Evolutionary conservation across 2,888 invertebrate species (phyloP), one percentile per base, ranked within the genome.

Genomic region (Spatulosminthurus flaviceps): DNA sequence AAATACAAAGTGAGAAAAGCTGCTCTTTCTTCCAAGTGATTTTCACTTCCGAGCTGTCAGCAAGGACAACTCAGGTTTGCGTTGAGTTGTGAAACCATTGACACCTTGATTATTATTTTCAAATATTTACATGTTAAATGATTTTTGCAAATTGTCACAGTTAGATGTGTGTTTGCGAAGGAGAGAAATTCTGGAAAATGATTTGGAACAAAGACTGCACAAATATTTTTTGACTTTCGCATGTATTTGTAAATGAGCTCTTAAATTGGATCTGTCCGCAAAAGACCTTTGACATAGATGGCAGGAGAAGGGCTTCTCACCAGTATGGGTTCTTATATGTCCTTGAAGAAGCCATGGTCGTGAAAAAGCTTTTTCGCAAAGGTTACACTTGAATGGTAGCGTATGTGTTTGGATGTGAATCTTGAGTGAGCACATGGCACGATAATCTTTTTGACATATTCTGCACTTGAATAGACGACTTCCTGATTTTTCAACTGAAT

Each of bases 331-430:
- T 43, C 71, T 41, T 22, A 72, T 9, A 22, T 72, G 71, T 13
- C 71, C 71, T 26, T 73, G 73, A 1, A 73, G 73, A 19, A 73
- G 73, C 73, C 73, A 73, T 26, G 51, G 73, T 16, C 73, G 13
- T n/a, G 60, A 60, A 29, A 73, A 73, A 7, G 51, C n/a, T 28
- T 51, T 51, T 19, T n/a, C 28, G 43, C 72, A 72, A 24, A 43
- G 2, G 1, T 24, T 43, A 24, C 71, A 72, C 24, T 22, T 42
- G 71, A 43, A 43, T 72, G 71, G 71, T 2, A 41, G 43, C 9
- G 71, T 43, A 26, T 72, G 71, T 5, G 71, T 72, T 72, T 72
- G 71, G 1, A 19, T 22, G 42, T 72, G 71, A 21, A 42, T 72
- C 24, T 72, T 72, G 22, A 72, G 43, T 16, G 71, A 41, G 21